phyloP scores from a whole-genome alignment of 2,797 vertebrate species.

The Bucorvus abyssinicus region DNA sequence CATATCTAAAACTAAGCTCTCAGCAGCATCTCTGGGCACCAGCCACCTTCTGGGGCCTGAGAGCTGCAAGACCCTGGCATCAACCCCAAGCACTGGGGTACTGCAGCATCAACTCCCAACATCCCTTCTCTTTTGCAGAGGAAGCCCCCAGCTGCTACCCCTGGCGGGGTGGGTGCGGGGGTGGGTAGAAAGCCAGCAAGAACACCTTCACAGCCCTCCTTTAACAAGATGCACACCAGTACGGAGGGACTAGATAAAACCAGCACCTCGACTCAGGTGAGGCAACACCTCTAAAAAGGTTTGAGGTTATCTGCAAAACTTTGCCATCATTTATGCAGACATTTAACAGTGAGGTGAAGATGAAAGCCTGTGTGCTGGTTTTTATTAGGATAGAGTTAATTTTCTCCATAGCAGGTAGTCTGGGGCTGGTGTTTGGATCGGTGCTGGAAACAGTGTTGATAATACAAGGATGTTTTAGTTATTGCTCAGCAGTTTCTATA shows the following conservation, averaged over 20 bases:
- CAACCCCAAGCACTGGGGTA: neutral
- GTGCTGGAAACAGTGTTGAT: neutral
- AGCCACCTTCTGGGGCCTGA: neutral
- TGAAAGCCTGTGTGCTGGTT: neutral
- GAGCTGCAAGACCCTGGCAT: neutral
- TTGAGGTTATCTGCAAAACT: neutral
- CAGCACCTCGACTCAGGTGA: neutral
- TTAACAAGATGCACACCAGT: accelerated
- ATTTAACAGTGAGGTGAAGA: neutral
- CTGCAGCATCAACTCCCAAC: neutral
- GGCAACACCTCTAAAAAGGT: neutral
- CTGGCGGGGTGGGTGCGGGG: neutral
- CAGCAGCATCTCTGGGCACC: neutral
- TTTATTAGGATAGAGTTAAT: neutral
- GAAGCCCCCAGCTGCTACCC: accelerated
- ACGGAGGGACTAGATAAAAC: neutral
- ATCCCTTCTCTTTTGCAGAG: neutral
- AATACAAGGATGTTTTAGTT: neutral
- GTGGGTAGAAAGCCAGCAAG: neutral
- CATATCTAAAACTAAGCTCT: neutral
- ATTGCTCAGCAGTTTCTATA: neutral
- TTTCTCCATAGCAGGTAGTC: neutral
- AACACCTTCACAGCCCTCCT: accelerated
- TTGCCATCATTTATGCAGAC: neutral
- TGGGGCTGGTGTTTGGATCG: neutral